phyloP scores from a whole-genome alignment of 2,797 vertebrate genomes.

The Cyclura pinguis region DNA sequence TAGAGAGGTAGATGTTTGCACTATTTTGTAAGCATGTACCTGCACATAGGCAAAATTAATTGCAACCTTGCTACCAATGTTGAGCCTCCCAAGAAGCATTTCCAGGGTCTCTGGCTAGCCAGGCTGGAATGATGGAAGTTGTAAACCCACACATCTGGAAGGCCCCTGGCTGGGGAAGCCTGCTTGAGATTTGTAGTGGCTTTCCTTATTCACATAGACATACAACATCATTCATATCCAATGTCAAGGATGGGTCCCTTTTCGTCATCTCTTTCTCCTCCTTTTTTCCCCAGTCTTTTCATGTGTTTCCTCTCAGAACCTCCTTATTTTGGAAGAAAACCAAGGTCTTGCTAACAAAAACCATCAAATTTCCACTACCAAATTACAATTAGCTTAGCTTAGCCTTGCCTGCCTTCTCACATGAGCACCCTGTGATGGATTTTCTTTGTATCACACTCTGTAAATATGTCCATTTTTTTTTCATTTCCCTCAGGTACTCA shows the following conservation, averaged over 20 bases:
- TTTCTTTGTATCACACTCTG: slow-evolving; percentile 47
- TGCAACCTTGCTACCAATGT: no score
- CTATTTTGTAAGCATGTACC: no score
- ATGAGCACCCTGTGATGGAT: slow-evolving; percentile 43
- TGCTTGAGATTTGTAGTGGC: neutral
- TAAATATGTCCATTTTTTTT: slow-evolving; percentile 55
- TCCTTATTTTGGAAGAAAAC: neutral
- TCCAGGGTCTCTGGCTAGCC: no score
- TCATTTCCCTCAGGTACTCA: slow-evolving; percentile 27
- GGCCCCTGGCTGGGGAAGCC: neutral
- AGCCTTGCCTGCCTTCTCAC: slow-evolving; percentile 32
- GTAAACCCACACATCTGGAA: neutral
- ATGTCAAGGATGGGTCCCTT: neutral
- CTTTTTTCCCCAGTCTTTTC: no score
- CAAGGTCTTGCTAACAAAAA: neutral
- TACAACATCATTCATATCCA: neutral
- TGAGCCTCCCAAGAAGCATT: no score
- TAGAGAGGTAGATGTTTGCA: no score
- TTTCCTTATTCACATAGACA: neutral
- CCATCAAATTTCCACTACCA: slow-evolving; percentile 19
- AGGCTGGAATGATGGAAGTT: neutral
- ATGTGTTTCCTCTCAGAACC: slow-evolving; percentile 23
- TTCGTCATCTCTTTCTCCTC: neutral
- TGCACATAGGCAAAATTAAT: no score
- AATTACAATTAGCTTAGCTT: slow-evolving; percentile 27